Percentiles rank a stretch among this genome's conserved stretches.
These are phyloP conservation scores for Hymenopus coronatus DNA, from an alignment of 2,888 invertebrate genomes.

Conservation along the genomic window DNA sequence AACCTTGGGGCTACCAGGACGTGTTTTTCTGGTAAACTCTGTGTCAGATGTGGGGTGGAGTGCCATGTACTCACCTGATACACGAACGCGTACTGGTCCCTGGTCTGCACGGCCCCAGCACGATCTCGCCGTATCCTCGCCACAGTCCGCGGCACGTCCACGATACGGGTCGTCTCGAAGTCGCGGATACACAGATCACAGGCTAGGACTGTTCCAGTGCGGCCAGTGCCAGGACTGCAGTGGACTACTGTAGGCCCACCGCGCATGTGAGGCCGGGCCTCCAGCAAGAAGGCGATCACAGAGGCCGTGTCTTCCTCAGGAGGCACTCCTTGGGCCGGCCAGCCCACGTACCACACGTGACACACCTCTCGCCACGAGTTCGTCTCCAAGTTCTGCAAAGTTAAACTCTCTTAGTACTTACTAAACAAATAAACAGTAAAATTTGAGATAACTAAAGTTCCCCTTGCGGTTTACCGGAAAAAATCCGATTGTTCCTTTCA, in stretches of 20 bases:
- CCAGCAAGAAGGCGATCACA: slow-evolving; percentile 81
- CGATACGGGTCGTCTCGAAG: slow-evolving; percentile 73
- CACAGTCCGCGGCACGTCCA: slow-evolving; percentile 84
- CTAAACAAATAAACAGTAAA: no score
- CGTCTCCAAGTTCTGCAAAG: slow-evolving; percentile 65
- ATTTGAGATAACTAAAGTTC: no score
- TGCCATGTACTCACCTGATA: slow-evolving; percentile 65
- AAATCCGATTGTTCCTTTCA: no score
- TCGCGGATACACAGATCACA: slow-evolving; percentile 85
- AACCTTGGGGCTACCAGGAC: no score
- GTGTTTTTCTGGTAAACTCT: no score
- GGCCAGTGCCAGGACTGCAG: slow-evolving; percentile 86
- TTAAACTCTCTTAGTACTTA: no score
- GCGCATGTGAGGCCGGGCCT: slow-evolving; percentile 63
- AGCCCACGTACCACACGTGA: slow-evolving; percentile 88
- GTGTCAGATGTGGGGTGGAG: no score
- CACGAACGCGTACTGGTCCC: slow-evolving; percentile 88
- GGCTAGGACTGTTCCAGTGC: slow-evolving; percentile 82
- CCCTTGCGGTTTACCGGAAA: no score
- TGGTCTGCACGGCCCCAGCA: slow-evolving; percentile 85
- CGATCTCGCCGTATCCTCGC: slow-evolving; percentile 80
- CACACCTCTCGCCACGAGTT: slow-evolving; percentile 84
- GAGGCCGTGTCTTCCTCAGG: slow-evolving; percentile 67
- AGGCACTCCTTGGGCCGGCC: slow-evolving; percentile 88
- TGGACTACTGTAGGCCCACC: slow-evolving; percentile 74